Evolutionary conservation across 2,113 vertebrate species (phyloP), one percentile per base, ranked within the genome.

Genomic region (Castor canadensis): DNA sequence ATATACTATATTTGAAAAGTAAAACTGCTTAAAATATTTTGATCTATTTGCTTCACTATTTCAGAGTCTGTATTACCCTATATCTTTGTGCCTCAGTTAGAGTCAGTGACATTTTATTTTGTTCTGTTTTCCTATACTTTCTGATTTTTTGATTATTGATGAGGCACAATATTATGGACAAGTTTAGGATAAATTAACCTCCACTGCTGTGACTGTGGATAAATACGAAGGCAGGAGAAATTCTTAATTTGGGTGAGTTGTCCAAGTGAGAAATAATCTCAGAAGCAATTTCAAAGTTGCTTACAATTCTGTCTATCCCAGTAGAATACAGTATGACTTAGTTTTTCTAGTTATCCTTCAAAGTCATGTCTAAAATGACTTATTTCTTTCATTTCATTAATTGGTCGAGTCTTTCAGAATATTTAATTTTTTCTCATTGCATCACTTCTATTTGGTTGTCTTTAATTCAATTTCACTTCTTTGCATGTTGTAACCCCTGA

Each of bases 301-400:
- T 88, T 89, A 75, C 12, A 83, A 40, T 73, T 94, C 45, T 86
- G 6, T 75, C 7, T 24, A 60, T 88, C 35, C 32, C 45, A 47
- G 6, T 43, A 71, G 24, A 77, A 54, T 58, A 43, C 64, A 49
- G 12, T 24, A 60, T 81, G 32, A 60, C 32, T 87, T 89, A 15
- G 26, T 20, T 73, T 72, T 96, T 89, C 83, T 91, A 71, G 30
- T 80, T 73, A 38, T 3, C 60, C 77, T 94, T 94, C 26, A 76
- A 76, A 95, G 56, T 79, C 19, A n/a, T 77, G 17, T 45, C 79
- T 91, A 38, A 49, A 89, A 73, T 40, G 69, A 72, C 30, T 64
- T 89, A 12, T 73, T 82, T 66, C 19, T 96, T 79, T 95, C 22
- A 95, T 96, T 69, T 95, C 15, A 87, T 89, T 86, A 89, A 81